Base-by-base conservation (phyloP, 2,888 invertebrate genomes). In the Sphaeridia pumilis region DNA sequence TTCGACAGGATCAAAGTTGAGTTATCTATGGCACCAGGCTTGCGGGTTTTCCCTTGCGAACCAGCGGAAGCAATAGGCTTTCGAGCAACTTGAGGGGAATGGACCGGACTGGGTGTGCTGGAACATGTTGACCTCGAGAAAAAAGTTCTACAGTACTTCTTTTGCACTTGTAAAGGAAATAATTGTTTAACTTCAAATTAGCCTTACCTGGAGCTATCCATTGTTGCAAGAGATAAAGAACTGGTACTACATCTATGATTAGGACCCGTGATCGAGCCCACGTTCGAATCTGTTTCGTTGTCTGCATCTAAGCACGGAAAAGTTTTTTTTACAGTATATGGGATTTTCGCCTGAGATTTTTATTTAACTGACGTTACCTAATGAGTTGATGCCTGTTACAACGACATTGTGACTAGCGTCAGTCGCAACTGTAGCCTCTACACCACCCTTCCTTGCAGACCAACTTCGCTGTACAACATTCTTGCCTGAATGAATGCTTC, bases 21-120 rank as follows among this genome's bases (percentile, higher is more conserved):
- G 72, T 88, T 89, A 69, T 87, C 84, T 49, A 87, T 82, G 42
- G 82, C 80, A 1, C 84, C 83, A 0, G 86, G 86, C 58, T 70
- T 46, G 14, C 63, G 49, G 12, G 56, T 51, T 49, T 56, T 60
- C 20, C 52, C 49, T 21, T 54, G 21, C 46, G 38, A 28, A 27
- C 50, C 35, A 10, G 55, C 52, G 2, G 55, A 55, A 7, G 56
- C 53, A n/a, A 65, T 25, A 20, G 59, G 57, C 10, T 58, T 54
- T 4, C 65, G 58, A n/a, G 58, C 55, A 49, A 58, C 61, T 14
- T 55, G 53, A 5, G 65, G 65, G 22, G 65, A 63, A 38, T 65
- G 63, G 4, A 65, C 56, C 12, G 65, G 65, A 55, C 62, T 62
- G 22, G 65, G 65, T 3, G 62, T 57, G 45, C 59, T 62, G 45